Percentiles rank a stretch among this genome's conserved stretches.
Evolutionary conservation across 2,113 vertebrate species (phyloP).

Genomic region (Pseudois nayaur): DNA sequence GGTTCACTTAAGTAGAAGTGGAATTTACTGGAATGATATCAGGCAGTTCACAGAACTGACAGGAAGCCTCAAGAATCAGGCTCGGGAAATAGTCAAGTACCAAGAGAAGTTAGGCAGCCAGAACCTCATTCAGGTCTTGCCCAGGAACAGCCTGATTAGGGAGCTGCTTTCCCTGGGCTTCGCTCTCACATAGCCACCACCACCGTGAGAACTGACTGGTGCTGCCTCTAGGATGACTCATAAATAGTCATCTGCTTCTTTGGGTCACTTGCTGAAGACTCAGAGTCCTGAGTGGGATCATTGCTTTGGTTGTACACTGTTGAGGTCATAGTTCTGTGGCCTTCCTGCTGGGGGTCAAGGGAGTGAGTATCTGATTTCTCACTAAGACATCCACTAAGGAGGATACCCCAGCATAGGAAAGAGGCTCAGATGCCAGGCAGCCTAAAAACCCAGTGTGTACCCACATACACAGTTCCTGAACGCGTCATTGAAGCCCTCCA

Average conservation of each 20-base stretch:
- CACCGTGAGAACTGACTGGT: background rate
- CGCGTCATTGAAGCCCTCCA: fast-evolving
- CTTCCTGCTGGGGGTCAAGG: background rate
- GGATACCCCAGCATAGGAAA: background rate
- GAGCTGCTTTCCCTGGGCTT: background rate
- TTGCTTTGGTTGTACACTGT: background rate
- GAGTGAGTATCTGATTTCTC: background rate
- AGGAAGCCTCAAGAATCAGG: background rate
- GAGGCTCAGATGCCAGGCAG: background rate
- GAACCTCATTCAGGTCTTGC: background rate
- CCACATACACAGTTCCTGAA: background rate
- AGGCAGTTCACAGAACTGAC: background rate
- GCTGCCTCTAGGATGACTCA: background rate
- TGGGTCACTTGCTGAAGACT: background rate
- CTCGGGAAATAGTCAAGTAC: background rate
- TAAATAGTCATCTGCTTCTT: background rate
- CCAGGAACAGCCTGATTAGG: background rate
- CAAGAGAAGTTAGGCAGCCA: background rate
- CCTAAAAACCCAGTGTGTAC: background rate
- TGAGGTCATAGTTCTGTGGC: background rate
- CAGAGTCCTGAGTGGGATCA: background rate
- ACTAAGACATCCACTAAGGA: background rate
- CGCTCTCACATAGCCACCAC: background rate
- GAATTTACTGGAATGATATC: background rate
- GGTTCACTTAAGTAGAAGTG: constrained; percentile 26